Percentiles rank a stretch among this genome's conserved stretches.
phyloP scores from a whole-genome alignment of 2,797 vertebrate species.

The Myotis vivesi region DNA sequence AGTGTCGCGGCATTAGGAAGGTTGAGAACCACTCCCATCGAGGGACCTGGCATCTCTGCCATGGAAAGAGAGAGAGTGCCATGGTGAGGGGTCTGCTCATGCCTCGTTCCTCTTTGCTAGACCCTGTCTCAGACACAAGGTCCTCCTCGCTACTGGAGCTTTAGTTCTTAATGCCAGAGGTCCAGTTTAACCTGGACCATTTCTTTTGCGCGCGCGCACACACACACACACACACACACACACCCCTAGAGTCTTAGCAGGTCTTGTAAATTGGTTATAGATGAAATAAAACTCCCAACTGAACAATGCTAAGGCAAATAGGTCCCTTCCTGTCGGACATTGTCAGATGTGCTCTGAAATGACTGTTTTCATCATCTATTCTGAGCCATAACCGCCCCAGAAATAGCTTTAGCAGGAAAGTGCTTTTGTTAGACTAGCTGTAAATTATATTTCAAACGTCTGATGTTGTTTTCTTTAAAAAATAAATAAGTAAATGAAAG shows the following conservation, averaged over 20 bases:
- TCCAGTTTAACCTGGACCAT: not conserved
- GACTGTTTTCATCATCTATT: conserved; percentile 74
- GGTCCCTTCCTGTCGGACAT: conserved; percentile 67
- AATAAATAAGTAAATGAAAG: conserved; percentile 80
- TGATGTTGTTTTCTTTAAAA: conserved; percentile 81
- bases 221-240: not conserved
- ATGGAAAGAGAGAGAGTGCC: conserved; percentile 23
- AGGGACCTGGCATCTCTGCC: conserved; percentile 78
- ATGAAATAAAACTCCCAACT: conserved; percentile 56
- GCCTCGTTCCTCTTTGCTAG: not conserved
- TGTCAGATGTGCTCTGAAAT: conserved; percentile 74
- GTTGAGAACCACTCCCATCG: too few relatives aligned
- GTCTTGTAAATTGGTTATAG: conserved; percentile 33
- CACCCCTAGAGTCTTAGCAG: not conserved
- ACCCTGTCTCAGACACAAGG: not conserved
- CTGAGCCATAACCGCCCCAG: conserved; percentile 74
- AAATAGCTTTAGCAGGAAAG: conserved; percentile 77
- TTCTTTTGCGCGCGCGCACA: not conserved
- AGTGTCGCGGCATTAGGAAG: too few relatives aligned
- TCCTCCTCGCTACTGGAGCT: not conserved
- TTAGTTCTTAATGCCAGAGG: not conserved
- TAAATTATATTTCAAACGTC: conserved; percentile 79
- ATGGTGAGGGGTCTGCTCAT: not conserved
- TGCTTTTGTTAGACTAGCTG: conserved; percentile 78
- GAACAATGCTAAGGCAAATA: conserved; percentile 61